A percentile compares a stretch with the other conserved stretches of the same genome.
Conservation (phyloP, 92 coral and sea anemone species). For the Porites rus region DNA sequence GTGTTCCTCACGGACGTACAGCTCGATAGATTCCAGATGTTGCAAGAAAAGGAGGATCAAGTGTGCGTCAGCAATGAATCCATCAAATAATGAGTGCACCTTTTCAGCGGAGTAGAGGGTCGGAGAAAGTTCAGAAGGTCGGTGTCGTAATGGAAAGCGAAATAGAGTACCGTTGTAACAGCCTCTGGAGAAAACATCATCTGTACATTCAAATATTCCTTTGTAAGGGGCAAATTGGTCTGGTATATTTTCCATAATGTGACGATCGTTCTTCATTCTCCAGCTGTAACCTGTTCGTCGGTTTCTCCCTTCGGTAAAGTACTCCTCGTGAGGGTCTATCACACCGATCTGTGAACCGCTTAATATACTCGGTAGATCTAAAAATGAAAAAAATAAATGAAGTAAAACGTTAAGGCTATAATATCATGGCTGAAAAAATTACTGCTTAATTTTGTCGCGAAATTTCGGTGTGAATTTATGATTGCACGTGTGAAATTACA, state of each 20-base stretch:
- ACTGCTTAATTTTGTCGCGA: neutral
- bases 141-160: constrained; percentile 81
- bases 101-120: constrained; percentile 80
- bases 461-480: neutral
- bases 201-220: constrained; percentile 61
- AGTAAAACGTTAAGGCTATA: too few species aligned
- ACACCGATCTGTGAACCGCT: constrained; percentile 79
- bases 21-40: constrained; percentile 75
- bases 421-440: too few species aligned
- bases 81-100: constrained; percentile 65
- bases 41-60: constrained; percentile 77
- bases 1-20: constrained; percentile 59
- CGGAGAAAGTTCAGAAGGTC: constrained; percentile 72
- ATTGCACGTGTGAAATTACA: neutral
- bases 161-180: constrained; percentile 75
- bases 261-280: constrained; percentile 36
- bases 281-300: constrained; percentile 74
- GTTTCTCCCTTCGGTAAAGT: constrained; percentile 55
- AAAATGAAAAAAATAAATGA: neutral
- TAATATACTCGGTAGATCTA: constrained; percentile 90
- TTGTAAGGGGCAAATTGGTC: constrained; percentile 87
- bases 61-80: constrained; percentile 78
- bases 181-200: constrained; percentile 43
- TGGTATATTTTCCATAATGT: constrained; percentile 34
- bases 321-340: constrained; percentile 92